A percentile compares a stretch with the other conserved stretches of the same genome.
phyloP scores from a whole-genome alignment of 2,797 vertebrate species.

The Ambastaia sidthimunki region DNA sequence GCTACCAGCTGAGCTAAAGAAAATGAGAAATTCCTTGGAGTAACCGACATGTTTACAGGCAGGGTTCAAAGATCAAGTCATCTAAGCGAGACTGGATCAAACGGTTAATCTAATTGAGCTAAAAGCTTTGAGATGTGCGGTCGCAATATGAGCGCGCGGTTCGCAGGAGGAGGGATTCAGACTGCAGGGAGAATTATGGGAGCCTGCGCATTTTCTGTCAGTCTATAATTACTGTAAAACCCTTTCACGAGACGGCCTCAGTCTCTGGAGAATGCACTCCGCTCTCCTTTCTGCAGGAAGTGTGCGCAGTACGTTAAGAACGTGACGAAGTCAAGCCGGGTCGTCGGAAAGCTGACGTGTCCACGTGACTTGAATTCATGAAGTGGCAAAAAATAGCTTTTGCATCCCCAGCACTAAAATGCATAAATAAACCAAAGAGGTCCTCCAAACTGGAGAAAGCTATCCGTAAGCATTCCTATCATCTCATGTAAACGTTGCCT shows the following conservation, averaged over 20 bases:
- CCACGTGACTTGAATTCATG: constrained; percentile 32
- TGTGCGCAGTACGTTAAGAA: constrained; percentile 27
- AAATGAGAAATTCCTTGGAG: constrained; percentile 56
- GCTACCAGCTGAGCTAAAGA: constrained; percentile 47
- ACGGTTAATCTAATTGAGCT: constrained; percentile 61
- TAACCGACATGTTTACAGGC: constrained; percentile 5
- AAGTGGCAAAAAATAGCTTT: constrained; percentile 29
- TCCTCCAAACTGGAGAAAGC: neutral
- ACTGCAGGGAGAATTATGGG: constrained; percentile 47
- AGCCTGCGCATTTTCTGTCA: constrained; percentile 53
- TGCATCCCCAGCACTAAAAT: neutral
- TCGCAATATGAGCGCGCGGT: constrained; percentile 46
- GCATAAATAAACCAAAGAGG: neutral
- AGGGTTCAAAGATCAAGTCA: constrained; percentile 49
- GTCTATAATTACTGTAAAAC: constrained; percentile 64
- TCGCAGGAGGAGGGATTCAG: constrained; percentile 30
- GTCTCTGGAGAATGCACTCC: constrained; percentile 7
- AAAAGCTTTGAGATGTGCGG: constrained; percentile 53
- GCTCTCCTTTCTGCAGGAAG: constrained; percentile 13
- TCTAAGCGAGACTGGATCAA: constrained; percentile 47
- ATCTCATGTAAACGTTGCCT: no score
- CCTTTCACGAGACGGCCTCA: constrained; percentile 45
- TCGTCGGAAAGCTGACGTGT: constrained; percentile 8
- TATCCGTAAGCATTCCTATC: neutral
- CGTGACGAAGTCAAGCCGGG: neutral